Conservation (phyloP, 2,888 invertebrate species). For the Thereva nobilitata region DNA sequence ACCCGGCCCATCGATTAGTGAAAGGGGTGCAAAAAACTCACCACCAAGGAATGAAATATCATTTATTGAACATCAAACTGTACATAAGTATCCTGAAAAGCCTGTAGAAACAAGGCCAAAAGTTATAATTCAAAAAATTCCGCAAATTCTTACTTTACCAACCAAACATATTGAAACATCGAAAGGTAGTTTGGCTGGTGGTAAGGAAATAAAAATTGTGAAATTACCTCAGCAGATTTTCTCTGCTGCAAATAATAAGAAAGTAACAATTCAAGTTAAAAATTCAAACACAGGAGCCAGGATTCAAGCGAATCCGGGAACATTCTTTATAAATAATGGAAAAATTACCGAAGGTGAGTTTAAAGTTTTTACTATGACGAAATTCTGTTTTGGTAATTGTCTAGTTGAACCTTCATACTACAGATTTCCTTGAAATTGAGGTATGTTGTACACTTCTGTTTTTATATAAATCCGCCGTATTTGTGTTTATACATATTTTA, state of each 20-base stretch:
- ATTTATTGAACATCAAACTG: background rate
- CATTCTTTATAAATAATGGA: constrained; percentile 44
- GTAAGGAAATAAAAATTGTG: constrained; percentile 45
- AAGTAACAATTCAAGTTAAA: constrained; percentile 46
- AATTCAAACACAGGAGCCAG: constrained; percentile 43
- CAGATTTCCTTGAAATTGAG: too few relatives aligned
- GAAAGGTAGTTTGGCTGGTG: constrained; percentile 33
- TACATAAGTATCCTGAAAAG: background rate
- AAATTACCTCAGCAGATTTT: constrained; percentile 44
- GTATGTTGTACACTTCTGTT: too few relatives aligned
- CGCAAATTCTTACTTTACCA: constrained; percentile 44
- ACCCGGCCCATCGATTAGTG: constrained; percentile 44
- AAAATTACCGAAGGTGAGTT: constrained; percentile 43
- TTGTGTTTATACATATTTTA: too few relatives aligned
- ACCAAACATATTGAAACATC: constrained; percentile 16
- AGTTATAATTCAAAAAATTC: constrained; percentile 46
- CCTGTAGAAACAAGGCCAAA: constrained; percentile 41
- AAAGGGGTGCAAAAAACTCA: constrained; percentile 41
- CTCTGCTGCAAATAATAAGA: constrained; percentile 42
- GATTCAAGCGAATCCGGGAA: constrained; percentile 45
- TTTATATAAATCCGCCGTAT: too few relatives aligned
- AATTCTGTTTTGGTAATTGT: background rate
- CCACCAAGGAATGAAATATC: background rate
- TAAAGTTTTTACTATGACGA: background rate
- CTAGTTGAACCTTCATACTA: too few relatives aligned